A percentile compares a stretch with the other conserved stretches of the same genome.
Conservation (phyloP, 2,888 invertebrate species). For the Meganola albula region DNA sequence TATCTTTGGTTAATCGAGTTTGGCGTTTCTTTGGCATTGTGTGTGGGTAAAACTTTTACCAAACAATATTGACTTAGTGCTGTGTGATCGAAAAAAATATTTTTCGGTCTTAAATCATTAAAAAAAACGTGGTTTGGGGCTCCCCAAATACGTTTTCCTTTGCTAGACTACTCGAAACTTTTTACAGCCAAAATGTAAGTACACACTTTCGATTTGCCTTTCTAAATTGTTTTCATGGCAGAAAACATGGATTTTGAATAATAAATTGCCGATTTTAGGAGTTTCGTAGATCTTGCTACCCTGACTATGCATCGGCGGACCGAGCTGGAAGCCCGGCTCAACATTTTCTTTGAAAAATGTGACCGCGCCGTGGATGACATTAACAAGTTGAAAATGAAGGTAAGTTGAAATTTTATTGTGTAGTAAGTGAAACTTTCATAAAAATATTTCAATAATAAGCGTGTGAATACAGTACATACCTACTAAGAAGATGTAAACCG, state of each 20-base stretch:
- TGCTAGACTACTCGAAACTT: too few relatives aligned
- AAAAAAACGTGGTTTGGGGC: too few relatives aligned
- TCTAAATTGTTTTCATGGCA: constrained; percentile 24
- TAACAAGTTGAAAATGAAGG: constrained; percentile 55
- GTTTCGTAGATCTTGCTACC: constrained; percentile 60
- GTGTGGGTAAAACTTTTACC: too few relatives aligned
- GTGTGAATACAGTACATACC: too few relatives aligned
- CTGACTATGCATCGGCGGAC: constrained; percentile 57
- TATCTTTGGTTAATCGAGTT: too few relatives aligned
- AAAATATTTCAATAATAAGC: not conserved
- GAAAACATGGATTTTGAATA: not conserved
- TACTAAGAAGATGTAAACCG: too few relatives aligned
- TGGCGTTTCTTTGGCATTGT: too few relatives aligned
- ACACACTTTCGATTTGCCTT: constrained; percentile 24
- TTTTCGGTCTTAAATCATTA: too few relatives aligned
- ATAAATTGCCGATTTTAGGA: constrained; percentile 44
- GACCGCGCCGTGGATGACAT: constrained; percentile 52
- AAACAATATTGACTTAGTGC: too few relatives aligned
- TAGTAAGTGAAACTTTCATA: not conserved
- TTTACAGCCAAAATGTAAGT: constrained; percentile 31
- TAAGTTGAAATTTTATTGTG: constrained; percentile 24
- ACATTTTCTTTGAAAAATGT: constrained; percentile 53
- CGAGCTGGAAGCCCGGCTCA: constrained; percentile 57
- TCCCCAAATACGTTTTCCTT: too few relatives aligned
- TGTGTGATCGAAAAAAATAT: too few relatives aligned